Evolutionary conservation across 2,797 vertebrate species (phyloP), one percentile per base, ranked within the genome.

Genomic region (Margarornis squamiger): DNA sequence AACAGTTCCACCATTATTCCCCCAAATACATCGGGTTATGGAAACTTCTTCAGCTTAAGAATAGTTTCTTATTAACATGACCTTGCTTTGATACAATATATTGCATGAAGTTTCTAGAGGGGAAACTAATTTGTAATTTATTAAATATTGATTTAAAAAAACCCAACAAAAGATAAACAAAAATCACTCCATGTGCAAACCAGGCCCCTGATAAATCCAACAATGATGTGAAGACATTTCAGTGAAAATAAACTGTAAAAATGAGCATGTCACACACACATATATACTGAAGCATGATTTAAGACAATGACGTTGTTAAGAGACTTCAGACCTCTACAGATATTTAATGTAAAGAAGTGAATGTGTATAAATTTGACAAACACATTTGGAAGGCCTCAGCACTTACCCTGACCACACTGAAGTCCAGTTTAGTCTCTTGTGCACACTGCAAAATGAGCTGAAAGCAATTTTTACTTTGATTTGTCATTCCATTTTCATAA

Each of bases 401-500:
- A 98, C 99, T 98, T 98, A 99, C 99, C 99, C 99, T 98, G 96
- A 99, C 99, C 97, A 99, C 99, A 73, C 99, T 99, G 98, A 99
- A 99, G 98, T 99, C 99, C 98, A 99, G 98, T 93, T 99, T 99
- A 97, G 99, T 99, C 98, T 99, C 99, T 97, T 99, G 99, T 94
- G 99, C 99, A 98, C 99, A 99, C 96, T 99, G 99, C 95, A 99
- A 98, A 97, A 99, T 99, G 94, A 99, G 99, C 98, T 99, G 99
- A 98, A 99, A 99, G 98, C 99, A 99, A 97, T 99, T 98, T 98
- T 99, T 99, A 98, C 99, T 99, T 97, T 99, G 99, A 99, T 99
- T 99, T 98, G 99, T 99, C 99, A 99, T 99, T 97, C 99, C 99
- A 98, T 99, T 99, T 81, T 99, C 99, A 98, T 99, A 99, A 98